Base-by-base conservation (phyloP, 2,888 invertebrate genomes). In the Cylindroiulus punctatus region DNA sequence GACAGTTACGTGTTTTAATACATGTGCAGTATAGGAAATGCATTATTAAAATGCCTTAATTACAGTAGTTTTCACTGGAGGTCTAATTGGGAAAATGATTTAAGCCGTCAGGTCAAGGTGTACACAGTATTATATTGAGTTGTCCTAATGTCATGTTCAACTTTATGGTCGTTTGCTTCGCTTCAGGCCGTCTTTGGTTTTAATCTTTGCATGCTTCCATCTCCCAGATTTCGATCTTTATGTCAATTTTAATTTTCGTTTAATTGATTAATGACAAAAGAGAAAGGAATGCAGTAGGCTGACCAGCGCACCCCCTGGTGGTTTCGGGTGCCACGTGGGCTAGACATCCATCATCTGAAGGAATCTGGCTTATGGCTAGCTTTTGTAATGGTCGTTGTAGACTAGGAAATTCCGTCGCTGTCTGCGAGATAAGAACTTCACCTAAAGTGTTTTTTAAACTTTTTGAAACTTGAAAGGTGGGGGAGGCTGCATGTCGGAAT, bases 181-280 rank as follows among this genome's bases (percentile, higher is more conserved):
- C 10, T 65, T 65, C 65, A 2, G 8, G 26, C 5, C 30, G 26
- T 14, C 76, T 12, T 32, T 30, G 76, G 26, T 76, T 76, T 76
- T 14, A 30, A 30, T 76, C 76, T 76, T 1, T 30, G 30, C 30
- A 76, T 32, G 76, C 30, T 30, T 76, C 30, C 30, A 76, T 30
- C 76, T 65, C 65, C 22, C 26, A 76, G 76, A 76, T 76, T 76
- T 30, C 17, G 26, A 76, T 76, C 76, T 30, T 2, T 4, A 76
- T 76, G 76, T 14, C 76, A 76, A 76, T 76, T 76, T 76, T 76
- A 76, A 76, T 76, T 76, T 76, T 30, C 26, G 30, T 14, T 30
- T 76, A 76, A 76, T 76, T 76, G 76, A 76, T 76, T 76, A 76
- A 76, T 14, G 76, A 76, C 17, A 76, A 76, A 76, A 76, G 76